Evolutionary conservation across 2,888 invertebrate genomes (phyloP).

Genomic region (Tetanocera ferruginea): DNA sequence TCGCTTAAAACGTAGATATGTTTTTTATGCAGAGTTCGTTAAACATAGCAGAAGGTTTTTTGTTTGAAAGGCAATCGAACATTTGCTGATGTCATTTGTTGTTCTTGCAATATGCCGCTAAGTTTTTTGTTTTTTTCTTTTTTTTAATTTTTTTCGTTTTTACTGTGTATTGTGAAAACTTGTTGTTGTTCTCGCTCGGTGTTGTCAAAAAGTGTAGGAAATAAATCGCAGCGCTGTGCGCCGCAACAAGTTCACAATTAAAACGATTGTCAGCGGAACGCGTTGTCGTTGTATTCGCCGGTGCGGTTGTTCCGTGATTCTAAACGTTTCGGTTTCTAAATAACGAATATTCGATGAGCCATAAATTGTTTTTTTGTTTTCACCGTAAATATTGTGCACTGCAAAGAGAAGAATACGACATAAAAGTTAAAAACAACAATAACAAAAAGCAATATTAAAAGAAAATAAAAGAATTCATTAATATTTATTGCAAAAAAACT

Average conservation of each 20-base stretch:
- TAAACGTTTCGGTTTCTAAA: neutral
- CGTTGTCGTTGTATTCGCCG: neutral
- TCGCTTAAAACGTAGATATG: too few species aligned
- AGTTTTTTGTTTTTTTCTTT: neutral
- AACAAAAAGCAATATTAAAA: neutral
- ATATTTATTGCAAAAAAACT: neutral
- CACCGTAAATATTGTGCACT: neutral
- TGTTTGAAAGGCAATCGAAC: constrained; percentile 10
- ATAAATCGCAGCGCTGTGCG: constrained; percentile 48
- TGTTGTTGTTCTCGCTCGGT: neutral
- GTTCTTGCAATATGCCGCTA: neutral
- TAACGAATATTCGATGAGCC: neutral
- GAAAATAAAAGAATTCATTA: neutral
- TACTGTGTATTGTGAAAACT: neutral
- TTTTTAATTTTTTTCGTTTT: neutral
- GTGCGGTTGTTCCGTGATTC: neutral
- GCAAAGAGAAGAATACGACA: neutral
- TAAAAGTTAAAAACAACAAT: neutral
- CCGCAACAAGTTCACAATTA: constrained; percentile 49
- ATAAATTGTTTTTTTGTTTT: neutral
- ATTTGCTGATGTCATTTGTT: constrained; percentile 10
- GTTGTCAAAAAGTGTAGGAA: neutral
- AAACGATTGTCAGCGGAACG: constrained; percentile 15
- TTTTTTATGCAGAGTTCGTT: too few species aligned
- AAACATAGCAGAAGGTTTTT: neutral